phyloP scores from a whole-genome alignment of 2,888 invertebrate species.

The Philopedon plagiatum region DNA sequence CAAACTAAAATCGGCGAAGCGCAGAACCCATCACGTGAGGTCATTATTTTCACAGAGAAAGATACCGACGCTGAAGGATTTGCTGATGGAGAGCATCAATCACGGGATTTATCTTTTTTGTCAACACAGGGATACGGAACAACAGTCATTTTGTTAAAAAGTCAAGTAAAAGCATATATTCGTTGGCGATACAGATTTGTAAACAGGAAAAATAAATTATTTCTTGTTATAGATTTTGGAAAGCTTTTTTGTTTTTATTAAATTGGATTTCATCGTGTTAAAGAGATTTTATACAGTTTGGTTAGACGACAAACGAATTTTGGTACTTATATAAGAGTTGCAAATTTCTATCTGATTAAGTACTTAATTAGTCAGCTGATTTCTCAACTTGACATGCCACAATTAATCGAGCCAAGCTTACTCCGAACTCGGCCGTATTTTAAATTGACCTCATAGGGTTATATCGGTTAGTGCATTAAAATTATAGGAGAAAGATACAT shows the following conservation, averaged over 20 bases:
- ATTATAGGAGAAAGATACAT: too few relatives aligned
- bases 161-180: conserved; percentile 31
- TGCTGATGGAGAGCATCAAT: conserved; percentile 45
- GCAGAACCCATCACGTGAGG: conserved; percentile 11
- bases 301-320: too few relatives aligned
- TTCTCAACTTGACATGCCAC: too few relatives aligned
- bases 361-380: too few relatives aligned
- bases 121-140: conserved; percentile 40
- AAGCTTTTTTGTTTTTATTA: neutral
- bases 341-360: too few relatives aligned
- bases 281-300: too few relatives aligned
- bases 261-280: too few relatives aligned
- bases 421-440: too few relatives aligned
- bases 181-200: conserved; percentile 38
- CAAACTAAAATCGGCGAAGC: conserved; percentile 32
- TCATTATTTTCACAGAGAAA: conserved; percentile 44
- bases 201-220: conserved; percentile 19
- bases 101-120: conserved; percentile 48
- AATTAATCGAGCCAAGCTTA: too few relatives aligned
- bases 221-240: neutral
- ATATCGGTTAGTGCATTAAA: too few relatives aligned
- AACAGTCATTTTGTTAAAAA: conserved; percentile 41
- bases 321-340: too few relatives aligned
- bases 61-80: conserved; percentile 41
- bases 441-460: too few relatives aligned